Evolutionary conservation across 2,797 vertebrate genomes (phyloP).

Genomic region (Crax fasciolata): DNA sequence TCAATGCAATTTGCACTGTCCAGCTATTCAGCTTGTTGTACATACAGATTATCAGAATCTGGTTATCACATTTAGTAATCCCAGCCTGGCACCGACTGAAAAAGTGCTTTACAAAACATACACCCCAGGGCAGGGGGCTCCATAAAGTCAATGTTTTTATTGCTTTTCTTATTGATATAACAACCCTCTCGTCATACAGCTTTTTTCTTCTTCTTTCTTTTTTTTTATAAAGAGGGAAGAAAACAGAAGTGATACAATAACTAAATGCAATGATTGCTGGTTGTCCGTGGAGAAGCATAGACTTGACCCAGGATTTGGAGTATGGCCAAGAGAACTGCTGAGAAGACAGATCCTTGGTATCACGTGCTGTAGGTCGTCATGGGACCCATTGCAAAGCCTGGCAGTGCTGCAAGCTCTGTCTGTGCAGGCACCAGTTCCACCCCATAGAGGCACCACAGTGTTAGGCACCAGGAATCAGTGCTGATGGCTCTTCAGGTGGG

Average conservation of each 20-base stretch:
- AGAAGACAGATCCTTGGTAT: not conserved
- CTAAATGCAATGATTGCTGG: not conserved
- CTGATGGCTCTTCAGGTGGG: not conserved
- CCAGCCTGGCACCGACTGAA: slow-evolving; percentile 44
- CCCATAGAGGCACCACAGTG: not conserved
- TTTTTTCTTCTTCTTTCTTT: not conserved
- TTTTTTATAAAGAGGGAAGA: not conserved
- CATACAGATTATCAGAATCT: slow-evolving; percentile 57
- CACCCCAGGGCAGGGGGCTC: slow-evolving; percentile 59
- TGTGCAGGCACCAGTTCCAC: not conserved
- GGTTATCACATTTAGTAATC: slow-evolving; percentile 57
- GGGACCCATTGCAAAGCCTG: not conserved
- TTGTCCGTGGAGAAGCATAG: not conserved
- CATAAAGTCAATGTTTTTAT: slow-evolving; percentile 62
- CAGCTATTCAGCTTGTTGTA: slow-evolving; percentile 19
- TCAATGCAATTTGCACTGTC: slow-evolving; percentile 19
- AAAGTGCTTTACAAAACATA: slow-evolving; percentile 63
- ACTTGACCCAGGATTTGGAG: not conserved
- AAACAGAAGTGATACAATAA: slow-evolving; percentile 1
- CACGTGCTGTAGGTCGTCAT: not conserved
- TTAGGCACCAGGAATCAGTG: not conserved
- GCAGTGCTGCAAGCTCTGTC: not conserved
- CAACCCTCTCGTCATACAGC: not conserved
- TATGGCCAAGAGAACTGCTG: not conserved
- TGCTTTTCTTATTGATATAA: slow-evolving; percentile 57